phyloP scores from a whole-genome alignment of 2,797 vertebrate genomes.

The Picus viridis region DNA sequence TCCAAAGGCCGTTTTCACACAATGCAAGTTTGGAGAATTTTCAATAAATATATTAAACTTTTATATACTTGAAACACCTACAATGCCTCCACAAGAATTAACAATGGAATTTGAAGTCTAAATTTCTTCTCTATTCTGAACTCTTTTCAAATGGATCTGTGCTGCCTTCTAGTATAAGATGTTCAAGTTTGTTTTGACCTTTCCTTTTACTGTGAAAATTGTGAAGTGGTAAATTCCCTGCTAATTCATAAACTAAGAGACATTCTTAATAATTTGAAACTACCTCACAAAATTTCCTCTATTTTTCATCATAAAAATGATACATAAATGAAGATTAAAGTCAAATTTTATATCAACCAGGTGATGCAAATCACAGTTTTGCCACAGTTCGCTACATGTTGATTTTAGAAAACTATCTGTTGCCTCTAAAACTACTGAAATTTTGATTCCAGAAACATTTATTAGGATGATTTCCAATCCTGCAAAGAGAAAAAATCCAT shows the following conservation, averaged over 20 bases:
- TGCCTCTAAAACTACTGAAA: neutral
- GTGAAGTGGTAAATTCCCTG: neutral
- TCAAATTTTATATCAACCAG: neutral
- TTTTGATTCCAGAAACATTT: neutral
- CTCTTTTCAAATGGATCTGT: neutral
- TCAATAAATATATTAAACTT: neutral
- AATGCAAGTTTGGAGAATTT: neutral
- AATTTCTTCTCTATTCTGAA: neutral
- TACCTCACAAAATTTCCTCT: neutral
- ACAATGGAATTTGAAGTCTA: neutral
- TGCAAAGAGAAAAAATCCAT: neutral
- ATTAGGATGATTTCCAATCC: neutral
- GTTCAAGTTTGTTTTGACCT: neutral
- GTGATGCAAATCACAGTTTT: neutral
- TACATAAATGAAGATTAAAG: neutral
- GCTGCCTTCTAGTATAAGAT: neutral
- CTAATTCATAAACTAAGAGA: neutral
- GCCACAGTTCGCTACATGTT: neutral
- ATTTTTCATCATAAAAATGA: slow-evolving; percentile 10
- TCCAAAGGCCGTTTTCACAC: neutral
- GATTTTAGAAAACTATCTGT: neutral
- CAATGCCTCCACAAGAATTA: neutral
- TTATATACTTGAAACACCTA: neutral
- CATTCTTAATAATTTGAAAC: neutral
- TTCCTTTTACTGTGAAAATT: neutral